Percentiles rank a stretch among this genome's conserved stretches.
Conservation (phyloP, 2,113 vertebrate species). For the Maccullochella peelii region DNA sequence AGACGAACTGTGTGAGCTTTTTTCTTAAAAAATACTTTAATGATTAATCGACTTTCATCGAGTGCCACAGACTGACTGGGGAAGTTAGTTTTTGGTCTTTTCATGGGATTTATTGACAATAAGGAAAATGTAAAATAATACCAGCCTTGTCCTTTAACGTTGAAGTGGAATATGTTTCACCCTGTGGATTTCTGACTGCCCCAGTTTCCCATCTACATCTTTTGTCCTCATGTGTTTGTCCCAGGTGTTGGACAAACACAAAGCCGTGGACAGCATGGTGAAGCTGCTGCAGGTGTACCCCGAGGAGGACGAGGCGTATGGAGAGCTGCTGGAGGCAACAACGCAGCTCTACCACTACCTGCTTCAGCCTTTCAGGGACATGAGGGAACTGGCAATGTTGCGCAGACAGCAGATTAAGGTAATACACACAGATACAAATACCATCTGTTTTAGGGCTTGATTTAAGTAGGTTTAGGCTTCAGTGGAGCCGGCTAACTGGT, state of each 20-base stretch:
- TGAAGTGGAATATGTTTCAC: background rate
- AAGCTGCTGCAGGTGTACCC: constrained; percentile 94
- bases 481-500: constrained; percentile 23
- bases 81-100: no score
- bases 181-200: background rate
- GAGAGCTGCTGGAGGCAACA: constrained; percentile 92
- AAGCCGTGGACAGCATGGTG: constrained; percentile 94
- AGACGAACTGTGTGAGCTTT: no score
- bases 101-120: background rate
- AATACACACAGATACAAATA: constrained; percentile 51
- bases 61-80: no score
- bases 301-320: constrained; percentile 93
- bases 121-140: background rate
- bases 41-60: no score
- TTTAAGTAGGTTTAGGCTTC: constrained; percentile 62
- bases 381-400: constrained; percentile 97
- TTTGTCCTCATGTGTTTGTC: background rate
- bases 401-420: constrained; percentile 99
- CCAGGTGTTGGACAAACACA: constrained; percentile 95
- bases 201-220: background rate
- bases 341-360: constrained; percentile 97
- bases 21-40: no score
- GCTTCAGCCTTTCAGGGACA: constrained; percentile 97
- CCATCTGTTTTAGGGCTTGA: constrained; percentile 69
- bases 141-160: background rate